Evolutionary conservation across 2,797 vertebrate species (phyloP), one percentile per base, ranked within the genome.

Genomic region (Erpetoichthys calabaricus): DNA sequence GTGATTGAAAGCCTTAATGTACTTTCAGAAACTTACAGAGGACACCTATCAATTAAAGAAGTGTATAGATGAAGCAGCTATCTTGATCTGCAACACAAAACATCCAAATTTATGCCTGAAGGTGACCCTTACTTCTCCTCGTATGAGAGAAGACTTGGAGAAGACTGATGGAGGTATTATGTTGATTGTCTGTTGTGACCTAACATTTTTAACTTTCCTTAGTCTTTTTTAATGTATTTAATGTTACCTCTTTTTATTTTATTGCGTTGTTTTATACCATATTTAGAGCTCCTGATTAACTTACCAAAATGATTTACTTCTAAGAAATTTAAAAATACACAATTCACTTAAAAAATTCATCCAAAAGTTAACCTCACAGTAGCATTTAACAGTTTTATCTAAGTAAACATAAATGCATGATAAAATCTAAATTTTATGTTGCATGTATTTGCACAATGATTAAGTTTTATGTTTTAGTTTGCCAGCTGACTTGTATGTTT

Each of bases 101-200:
- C 91, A 97, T 60, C 94, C 92, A 64, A 94, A 89, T 60, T 83
- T 99, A 71, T 89, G 83, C 9, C 80, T 99, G 84, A 98, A 92
- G 82, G 88, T 99, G 74, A 91, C 88, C 59, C 91, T 99, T 70
- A 95, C 93, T 64, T 99, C 96, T 6, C 92, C 90, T 1, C 71
- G 85, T 70, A 90, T 98, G 88, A 90, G 89, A 74, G 94, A 95
- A 64, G 93, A 95, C 45, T 76, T 79, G 77, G 62, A 90, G 82
- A 73, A 86, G 77, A 78, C 86, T 65, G 73, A 91, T 72, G 77
- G 87, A 89, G 78, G 89, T 90, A 80, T 77, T 76, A 59, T 45
- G 65, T 63, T 8, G 63, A 9, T 25, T 60, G 25, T 25, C 25
- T 25, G 25, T 25, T 25, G 25, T 25, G 25, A 25, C 25, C 25